A percentile compares a stretch with the other conserved stretches of the same genome.
phyloP scores from a whole-genome alignment of 1,140 invertebrate genomes.

The Drosophila triauraria region DNA sequence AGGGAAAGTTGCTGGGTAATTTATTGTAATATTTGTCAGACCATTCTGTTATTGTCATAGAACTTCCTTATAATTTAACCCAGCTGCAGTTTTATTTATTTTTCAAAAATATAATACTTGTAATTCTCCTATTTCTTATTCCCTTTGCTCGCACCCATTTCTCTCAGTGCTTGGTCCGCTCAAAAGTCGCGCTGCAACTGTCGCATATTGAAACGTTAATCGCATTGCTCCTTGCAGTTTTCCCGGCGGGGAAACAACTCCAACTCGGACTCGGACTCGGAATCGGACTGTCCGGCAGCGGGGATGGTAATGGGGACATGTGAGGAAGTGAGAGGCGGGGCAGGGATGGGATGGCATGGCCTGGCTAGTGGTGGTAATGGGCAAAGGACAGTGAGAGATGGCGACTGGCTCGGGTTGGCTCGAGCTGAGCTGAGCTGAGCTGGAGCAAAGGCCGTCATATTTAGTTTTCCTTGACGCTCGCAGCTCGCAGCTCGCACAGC shows the following conservation, averaged over 20 bases:
- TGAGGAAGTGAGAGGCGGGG: background rate
- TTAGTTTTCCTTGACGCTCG: constrained; percentile 64
- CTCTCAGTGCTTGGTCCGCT: background rate
- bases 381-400: background rate
- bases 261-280: constrained; percentile 2
- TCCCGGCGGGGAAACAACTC: constrained; percentile 44
- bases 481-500: constrained; percentile 60
- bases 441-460: constrained; percentile 68
- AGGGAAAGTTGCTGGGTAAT: no score
- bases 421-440: background rate
- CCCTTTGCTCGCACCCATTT: background rate
- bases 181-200: constrained; percentile 55
- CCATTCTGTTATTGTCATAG: no score
- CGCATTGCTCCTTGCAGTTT: constrained; percentile 62
- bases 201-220: constrained; percentile 80
- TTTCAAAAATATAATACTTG: no score
- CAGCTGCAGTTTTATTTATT: no score
- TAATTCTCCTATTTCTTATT: no score
- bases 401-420: background rate
- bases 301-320: constrained; percentile 1
- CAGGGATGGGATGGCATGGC: background rate
- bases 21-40: no score
- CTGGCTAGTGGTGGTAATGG: background rate
- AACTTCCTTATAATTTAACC: no score
- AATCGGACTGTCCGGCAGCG: constrained; percentile 8